Base-by-base conservation (phyloP, 2,797 vertebrate species). In the Silurus lanzhouensis region DNA sequence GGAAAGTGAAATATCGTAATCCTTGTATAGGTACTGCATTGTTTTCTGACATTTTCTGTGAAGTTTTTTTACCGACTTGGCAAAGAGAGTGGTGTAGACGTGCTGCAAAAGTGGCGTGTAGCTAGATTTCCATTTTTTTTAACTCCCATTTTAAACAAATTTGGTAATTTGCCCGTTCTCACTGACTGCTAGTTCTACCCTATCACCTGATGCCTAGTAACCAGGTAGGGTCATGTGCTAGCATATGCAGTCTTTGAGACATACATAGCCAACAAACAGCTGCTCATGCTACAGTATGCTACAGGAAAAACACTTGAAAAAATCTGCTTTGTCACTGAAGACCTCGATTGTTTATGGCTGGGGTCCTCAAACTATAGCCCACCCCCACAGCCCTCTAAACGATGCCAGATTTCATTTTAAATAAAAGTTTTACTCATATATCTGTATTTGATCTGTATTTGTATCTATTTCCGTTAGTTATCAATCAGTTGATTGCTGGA, bases 291-390 rank as follows among this genome's bases (percentile, higher is more conserved):
- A 31, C 13, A 8, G 38, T 38, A 38, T 38, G 38, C 19, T 17
- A 76, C 14, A 4, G 75, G 25, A 55, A 27, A 27, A 76, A 19
- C 14, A 76, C 6, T 75, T 55, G 13, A n/a, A 75, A 48, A 14
- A 75, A 55, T 19, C 2, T 55, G n/a, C n/a, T 27, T 14, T 57
- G n/a, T 17, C n/a, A 76, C 14, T 57, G 22, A 10, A 3, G 48
- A 48, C 13, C 52, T 20, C 31, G 55, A 77, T 77, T 77, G 74
- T 75, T 75, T 75, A 58, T n/a, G 57, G 55, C 31, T 38, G 31
- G 31, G 31, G 0, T 38, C 2, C 31, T 38, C 2, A 38, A 38
- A 38, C 31, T 38, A 38, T 38, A 38, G 31, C 31, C 31, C 31
- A 38, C 31, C 31, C 31, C 31, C 31, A 38, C 31, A 38, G 31